Evolutionary conservation across 2,797 vertebrate genomes (phyloP).

Genomic region (Scolopax rusticola): DNA sequence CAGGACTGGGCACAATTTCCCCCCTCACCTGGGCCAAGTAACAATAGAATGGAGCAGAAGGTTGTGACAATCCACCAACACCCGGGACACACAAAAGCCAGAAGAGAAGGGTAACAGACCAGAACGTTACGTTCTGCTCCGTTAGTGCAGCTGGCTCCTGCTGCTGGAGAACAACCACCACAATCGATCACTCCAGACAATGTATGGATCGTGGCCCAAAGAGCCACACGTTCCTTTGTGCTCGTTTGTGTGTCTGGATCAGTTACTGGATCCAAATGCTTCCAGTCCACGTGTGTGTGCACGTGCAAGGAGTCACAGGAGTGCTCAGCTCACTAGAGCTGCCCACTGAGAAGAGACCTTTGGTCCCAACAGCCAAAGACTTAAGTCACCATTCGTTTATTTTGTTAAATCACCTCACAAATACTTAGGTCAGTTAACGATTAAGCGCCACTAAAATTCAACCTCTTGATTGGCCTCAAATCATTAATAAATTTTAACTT

Average conservation of each 20-base stretch:
- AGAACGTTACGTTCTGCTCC: neutral
- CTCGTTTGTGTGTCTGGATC: neutral
- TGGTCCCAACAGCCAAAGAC: neutral
- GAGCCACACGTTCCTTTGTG: neutral
- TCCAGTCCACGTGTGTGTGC: neutral
- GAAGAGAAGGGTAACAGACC: neutral
- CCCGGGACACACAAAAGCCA: neutral
- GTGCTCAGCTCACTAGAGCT: neutral
- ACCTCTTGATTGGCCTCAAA: neutral
- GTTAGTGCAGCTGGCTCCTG: neutral
- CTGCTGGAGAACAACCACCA: neutral
- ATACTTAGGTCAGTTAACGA: neutral
- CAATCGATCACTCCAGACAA: neutral
- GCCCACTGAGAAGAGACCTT: neutral
- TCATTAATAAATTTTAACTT: neutral
- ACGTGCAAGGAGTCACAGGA: neutral
- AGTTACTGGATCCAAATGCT: neutral
- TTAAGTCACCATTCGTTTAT: neutral
- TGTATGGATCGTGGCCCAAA: neutral
- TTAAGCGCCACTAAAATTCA: neutral
- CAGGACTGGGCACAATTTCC: neutral
- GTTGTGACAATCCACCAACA: neutral
- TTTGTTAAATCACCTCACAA: neutral
- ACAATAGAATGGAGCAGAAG: neutral
- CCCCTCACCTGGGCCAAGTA: neutral